Base-by-base conservation (phyloP, 2,888 invertebrate genomes). In the Aspidiotus rigidus region DNA sequence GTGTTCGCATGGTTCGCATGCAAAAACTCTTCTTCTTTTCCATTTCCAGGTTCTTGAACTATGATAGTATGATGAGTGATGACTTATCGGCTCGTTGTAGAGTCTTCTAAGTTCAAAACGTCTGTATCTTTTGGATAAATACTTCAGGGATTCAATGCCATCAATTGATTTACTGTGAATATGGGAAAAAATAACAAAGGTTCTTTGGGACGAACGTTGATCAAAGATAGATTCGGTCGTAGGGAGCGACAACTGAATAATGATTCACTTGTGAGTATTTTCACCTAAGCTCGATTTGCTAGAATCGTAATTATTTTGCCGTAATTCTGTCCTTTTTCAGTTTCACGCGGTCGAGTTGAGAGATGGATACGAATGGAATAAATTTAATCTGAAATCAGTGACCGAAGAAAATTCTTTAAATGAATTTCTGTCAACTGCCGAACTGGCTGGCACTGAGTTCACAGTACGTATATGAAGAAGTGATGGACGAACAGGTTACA, bases 331-430 rank as follows among this genome's bases (percentile, higher is more conserved):
- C 56, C n/a, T n/a, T 67, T 55, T 62, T 28, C 74, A 83, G 89
- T 80, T 93, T 7, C 93, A 94, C 75, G 92, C 91, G 5, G 86
- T 90, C 28, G 93, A 94, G 76, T 79, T 95, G 1, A 85, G 90
- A 74, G 95, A 95, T 80, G 94, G 93, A 6, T 91, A 88, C 74
- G 91, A 94, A 71, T 94, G 93, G 93, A 90, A 89, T 53, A 83
- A 92, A 9, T 80, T 94, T 1, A 95, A 95, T 79, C 82, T 94
- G 0, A 88, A 89, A 75, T 96, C 96, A 0, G 90, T 96, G 0
- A 97, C 96, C 0, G 96, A 97, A 74, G 93, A 96, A 77, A 92
- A 89, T n/a, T 91, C 93, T 0, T 86, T 98, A 71, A 93, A 97
- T 80, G 98, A 97, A 76, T 98, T 99, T 77, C 81, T 99, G 6